Percentiles rank a stretch among this genome's conserved stretches.
Conservation (phyloP, 1,140 invertebrate species). For the Anastatus disparis region DNA sequence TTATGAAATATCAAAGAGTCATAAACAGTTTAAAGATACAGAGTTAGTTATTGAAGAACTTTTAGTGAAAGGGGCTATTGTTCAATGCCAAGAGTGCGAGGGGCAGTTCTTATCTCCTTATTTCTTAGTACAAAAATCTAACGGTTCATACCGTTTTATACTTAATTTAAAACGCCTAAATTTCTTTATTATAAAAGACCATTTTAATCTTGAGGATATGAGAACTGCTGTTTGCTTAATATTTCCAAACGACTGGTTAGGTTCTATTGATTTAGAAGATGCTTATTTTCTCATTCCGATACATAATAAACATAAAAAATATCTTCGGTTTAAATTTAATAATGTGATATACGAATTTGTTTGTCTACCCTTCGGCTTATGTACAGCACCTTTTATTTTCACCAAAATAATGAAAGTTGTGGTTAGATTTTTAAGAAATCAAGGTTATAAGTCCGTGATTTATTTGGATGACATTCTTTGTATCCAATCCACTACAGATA, state of each 20-base stretch:
- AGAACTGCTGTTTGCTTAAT: constrained; percentile 12
- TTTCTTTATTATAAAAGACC: background rate
- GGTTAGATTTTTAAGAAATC: background rate
- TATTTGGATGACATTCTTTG: constrained; percentile 35
- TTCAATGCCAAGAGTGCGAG: too few species aligned
- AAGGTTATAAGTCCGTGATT: constrained; percentile 27
- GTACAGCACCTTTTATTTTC: constrained; percentile 27
- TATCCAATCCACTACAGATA: background rate
- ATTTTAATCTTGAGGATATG: constrained; percentile 20
- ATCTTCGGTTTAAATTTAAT: constrained; percentile 21
- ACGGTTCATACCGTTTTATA: background rate
- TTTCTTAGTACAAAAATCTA: background rate
- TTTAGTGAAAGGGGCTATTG: too few species aligned
- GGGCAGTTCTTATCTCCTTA: background rate
- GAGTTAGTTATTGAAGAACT: too few species aligned
- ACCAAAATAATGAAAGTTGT: constrained; percentile 40
- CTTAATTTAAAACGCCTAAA: constrained; percentile 4
- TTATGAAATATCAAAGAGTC: background rate
- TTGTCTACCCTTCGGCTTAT: constrained; percentile 34
- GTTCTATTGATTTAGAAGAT: constrained; percentile 32
- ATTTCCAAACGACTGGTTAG: constrained; percentile 15
- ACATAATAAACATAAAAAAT: constrained; percentile 14
- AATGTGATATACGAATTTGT: constrained; percentile 28
- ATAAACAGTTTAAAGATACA: background rate
- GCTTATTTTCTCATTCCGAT: constrained; percentile 33